Evolutionary conservation across 2,113 vertebrate genomes (phyloP).

Genomic region (Parotia lawesii): DNA sequence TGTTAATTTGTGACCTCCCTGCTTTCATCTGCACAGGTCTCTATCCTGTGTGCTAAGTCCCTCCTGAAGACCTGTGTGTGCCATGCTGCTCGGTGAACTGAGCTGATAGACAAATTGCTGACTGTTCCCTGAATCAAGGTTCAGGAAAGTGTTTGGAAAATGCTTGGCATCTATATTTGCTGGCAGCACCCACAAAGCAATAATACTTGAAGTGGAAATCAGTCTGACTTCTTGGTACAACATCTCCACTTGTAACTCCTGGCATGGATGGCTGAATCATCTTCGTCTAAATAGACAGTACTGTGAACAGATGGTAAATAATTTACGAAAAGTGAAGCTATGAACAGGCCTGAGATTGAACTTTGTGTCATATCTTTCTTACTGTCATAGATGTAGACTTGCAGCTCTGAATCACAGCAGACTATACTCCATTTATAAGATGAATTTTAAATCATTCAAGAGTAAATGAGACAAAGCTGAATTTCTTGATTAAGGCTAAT

Average conservation of each 20-base stretch:
- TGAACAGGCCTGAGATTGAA: conserved; percentile 45
- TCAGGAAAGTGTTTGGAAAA: conserved; percentile 13
- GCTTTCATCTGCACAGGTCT: background rate
- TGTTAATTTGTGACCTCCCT: background rate
- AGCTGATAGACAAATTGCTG: conserved; percentile 17
- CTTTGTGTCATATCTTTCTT: conserved; percentile 28
- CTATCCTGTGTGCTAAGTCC: background rate
- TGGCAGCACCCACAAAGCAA: conserved; percentile 29
- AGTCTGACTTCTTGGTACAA: conserved; percentile 35
- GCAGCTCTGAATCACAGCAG: conserved; percentile 38
- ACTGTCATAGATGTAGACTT: conserved; percentile 28
- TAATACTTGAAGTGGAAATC: conserved; percentile 38
- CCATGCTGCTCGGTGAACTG: background rate
- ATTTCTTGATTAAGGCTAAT: conserved; percentile 43
- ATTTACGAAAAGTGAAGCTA: conserved; percentile 35
- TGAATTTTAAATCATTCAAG: conserved; percentile 46
- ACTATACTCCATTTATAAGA: conserved; percentile 36
- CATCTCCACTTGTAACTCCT: conserved; percentile 45
- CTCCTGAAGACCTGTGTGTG: background rate
- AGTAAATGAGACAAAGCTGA: conserved; percentile 62
- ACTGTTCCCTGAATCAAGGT: background rate
- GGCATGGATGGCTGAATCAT: conserved; percentile 52
- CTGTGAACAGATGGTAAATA: conserved; percentile 66
- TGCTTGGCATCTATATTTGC: background rate
- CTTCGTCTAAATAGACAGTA: conserved; percentile 34